Conservation (phyloP, 2,797 vertebrate genomes). For the Xiphorhynchus erythropygius region DNA sequence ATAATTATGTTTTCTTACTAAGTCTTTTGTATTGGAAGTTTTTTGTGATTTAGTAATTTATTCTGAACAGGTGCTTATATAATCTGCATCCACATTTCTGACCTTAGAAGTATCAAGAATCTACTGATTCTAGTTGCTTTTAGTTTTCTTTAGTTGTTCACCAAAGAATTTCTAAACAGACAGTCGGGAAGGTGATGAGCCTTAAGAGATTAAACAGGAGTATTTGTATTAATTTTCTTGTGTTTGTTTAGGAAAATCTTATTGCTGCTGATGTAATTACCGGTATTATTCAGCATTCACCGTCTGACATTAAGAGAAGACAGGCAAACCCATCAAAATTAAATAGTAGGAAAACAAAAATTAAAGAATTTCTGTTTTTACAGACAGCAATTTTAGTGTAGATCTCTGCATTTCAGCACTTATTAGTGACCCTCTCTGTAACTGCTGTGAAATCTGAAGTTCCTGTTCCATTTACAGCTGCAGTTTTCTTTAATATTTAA, state of each 20-base stretch:
- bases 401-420: neutral
- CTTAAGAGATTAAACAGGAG: neutral
- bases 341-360: neutral
- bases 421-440: neutral
- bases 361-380: neutral
- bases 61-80: neutral
- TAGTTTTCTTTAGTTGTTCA: neutral
- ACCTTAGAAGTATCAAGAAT: neutral
- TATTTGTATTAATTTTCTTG: neutral
- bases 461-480: neutral
- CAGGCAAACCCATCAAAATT: neutral
- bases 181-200: neutral
- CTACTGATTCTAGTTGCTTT: neutral
- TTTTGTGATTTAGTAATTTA: neutral
- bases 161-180: neutral
- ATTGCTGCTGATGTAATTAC: neutral
- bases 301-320: neutral
- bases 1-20: neutral
- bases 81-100: neutral
- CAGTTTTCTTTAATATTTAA: neutral
- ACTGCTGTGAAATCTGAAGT: neutral
- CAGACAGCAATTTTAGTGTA: neutral
- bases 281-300: neutral
- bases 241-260: neutral
- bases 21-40: neutral